Conservation (phyloP, 2,113 vertebrate genomes). For the Piaya cayana region DNA sequence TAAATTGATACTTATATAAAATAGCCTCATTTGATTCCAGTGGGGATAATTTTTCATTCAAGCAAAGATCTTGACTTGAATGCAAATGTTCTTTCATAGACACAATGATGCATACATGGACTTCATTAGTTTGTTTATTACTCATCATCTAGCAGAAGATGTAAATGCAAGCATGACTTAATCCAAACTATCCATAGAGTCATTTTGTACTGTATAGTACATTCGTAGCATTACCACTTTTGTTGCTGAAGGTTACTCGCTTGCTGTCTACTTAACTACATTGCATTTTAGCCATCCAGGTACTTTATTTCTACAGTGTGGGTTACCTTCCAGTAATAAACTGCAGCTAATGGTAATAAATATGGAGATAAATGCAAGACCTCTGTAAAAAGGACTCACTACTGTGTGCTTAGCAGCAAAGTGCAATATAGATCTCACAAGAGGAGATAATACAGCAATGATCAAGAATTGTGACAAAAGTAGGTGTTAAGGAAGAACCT, state of each 20-base stretch:
- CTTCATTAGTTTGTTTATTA: neutral
- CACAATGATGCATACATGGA: neutral
- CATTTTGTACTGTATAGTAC: neutral
- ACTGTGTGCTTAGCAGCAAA: neutral
- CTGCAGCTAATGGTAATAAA: neutral
- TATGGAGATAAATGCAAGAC: neutral
- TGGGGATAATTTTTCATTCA: slow-evolving; percentile 34
- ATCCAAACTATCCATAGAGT: neutral
- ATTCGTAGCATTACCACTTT: neutral
- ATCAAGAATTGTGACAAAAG: neutral
- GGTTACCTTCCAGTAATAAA: neutral
- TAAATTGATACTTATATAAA: slow-evolving; percentile 26
- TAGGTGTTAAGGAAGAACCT: neutral
- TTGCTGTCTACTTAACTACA: neutral
- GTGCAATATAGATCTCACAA: neutral
- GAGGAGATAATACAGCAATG: neutral
- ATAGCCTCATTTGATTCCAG: slow-evolving; percentile 27
- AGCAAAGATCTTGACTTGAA: neutral
- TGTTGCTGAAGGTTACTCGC: neutral
- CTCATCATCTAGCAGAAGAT: neutral
- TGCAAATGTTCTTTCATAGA: neutral
- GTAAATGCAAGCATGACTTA: neutral
- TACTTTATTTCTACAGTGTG: neutral
- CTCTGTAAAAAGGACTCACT: neutral
- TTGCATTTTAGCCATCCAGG: neutral